Percentiles rank a stretch among this genome's conserved stretches.
Conservation (phyloP, 2,888 invertebrate species). For the Apotomis betuletana region DNA sequence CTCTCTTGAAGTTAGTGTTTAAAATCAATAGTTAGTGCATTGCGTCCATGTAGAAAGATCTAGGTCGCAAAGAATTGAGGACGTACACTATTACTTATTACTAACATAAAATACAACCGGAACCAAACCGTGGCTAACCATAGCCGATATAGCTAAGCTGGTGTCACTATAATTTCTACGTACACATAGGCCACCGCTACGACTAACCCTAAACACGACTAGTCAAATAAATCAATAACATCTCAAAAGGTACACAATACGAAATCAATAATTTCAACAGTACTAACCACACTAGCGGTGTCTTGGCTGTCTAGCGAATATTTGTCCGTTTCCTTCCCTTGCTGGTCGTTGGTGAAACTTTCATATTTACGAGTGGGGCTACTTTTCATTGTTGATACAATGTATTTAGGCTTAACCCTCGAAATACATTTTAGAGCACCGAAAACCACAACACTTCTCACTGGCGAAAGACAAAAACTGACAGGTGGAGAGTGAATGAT, state of each 20-base stretch:
- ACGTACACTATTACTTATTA: conserved; percentile 19
- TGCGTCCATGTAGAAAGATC: conserved; percentile 31
- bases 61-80: conserved; percentile 33
- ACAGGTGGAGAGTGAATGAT: conserved; percentile 32
- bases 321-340: conserved; percentile 78
- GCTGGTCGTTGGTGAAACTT: conserved; percentile 75
- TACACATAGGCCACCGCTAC: conserved; percentile 36
- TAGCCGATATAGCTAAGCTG: background rate
- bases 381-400: conserved; percentile 80
- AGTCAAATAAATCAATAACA: conserved; percentile 70
- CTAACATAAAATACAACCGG: background rate
- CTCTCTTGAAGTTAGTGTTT: conserved; percentile 15
- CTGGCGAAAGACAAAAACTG: conserved; percentile 59
- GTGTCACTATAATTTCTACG: background rate
- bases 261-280: conserved; percentile 78
- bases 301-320: conserved; percentile 81
- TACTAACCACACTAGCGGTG: conserved; percentile 81
- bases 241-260: conserved; percentile 68
- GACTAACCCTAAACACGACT: conserved; percentile 54
- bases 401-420: conserved; percentile 67
- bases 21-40: conserved; percentile 42
- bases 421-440: conserved; percentile 71
- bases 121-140: background rate
- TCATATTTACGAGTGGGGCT: conserved; percentile 81
- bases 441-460: conserved; percentile 64